Evolutionary conservation across 2,113 vertebrate genomes (phyloP), one percentile per base, ranked within the genome.

Genomic region (Recurvirostra avosetta): DNA sequence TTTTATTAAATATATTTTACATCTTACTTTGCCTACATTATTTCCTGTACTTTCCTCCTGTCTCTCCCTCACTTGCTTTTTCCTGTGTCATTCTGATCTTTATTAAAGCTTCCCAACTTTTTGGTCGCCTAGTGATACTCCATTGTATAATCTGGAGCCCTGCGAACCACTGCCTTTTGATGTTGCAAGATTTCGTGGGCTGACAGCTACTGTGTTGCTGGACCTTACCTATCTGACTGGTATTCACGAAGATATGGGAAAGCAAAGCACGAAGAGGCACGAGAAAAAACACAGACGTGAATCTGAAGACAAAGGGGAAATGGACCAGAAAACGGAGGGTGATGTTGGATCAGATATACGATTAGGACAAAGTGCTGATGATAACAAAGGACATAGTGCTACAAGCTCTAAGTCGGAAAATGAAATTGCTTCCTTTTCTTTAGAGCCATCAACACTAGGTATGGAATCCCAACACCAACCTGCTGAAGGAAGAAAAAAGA

Each of bases 21-120:
- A 87, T 97, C 94, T 96, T 98, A 90, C 94, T 97, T 97, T 98
- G 97, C 98, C 98, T 99, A 96, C 98, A 96, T 98, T 94, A 98
- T 98, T 98, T 98, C 98, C 98, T 98, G 97, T 98, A 97, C 94
- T 98, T 98, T 98, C 98, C 98, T 98, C 97, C 97, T 98, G 97
- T 98, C 98, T 98, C 96, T 99, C 98, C 98, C 98, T 99, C 98
- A 98, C 98, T 98, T 98, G 98, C 98, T 98, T 98, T 98, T 98
- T 98, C 98, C 98, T 98, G 97, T 98, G 98, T 99, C 98, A 97
- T 98, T 98, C 98, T 98, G 97, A 97, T 98, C 98, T 98, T 99
- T 98, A 99, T 99, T 99, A 99, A 99, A 99, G 99, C 99, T 99
- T 99, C 99, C 99, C 99, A 99, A 99, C 99, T 99, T 99, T 99